Conservation (phyloP, 2,888 invertebrate genomes). For the Caenorhabditis sinica region DNA sequence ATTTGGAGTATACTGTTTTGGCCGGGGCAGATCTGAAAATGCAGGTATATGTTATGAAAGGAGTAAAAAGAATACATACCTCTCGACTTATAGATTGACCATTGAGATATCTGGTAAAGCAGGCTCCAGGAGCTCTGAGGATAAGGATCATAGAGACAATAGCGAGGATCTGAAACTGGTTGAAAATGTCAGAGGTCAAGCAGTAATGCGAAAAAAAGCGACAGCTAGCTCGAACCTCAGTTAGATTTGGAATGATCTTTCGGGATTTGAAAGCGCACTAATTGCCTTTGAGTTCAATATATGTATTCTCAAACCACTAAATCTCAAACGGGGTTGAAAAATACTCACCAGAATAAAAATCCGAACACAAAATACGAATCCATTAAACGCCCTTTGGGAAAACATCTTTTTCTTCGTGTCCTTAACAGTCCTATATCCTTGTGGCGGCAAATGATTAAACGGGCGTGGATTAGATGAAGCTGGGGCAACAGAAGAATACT, state of each 20-base stretch:
- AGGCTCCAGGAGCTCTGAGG: constrained; percentile 83
- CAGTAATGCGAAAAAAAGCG: no score
- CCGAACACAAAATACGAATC: constrained; percentile 79
- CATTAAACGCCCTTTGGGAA: constrained; percentile 74
- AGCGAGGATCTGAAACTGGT: constrained; percentile 74
- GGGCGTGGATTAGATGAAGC: constrained; percentile 8
- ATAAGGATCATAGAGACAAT: constrained; percentile 82
- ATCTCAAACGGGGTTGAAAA: no score
- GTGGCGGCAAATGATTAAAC: not conserved
- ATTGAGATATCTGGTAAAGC: constrained; percentile 80
- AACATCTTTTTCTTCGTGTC: constrained; percentile 65
- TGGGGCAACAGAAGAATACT: constrained; percentile 14
- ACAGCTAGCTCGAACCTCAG: no score
- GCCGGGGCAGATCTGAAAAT: constrained; percentile 80
- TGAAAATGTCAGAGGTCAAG: not conserved
- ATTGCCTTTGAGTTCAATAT: no score
- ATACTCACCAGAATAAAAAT: constrained; percentile 78
- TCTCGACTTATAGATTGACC: constrained; percentile 76
- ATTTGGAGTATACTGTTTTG: constrained; percentile 83
- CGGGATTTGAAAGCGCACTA: no score
- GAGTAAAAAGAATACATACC: no score
- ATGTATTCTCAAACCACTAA: no score
- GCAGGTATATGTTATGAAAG: no score
- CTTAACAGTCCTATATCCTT: not conserved
- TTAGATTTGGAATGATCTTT: no score